These are phyloP conservation scores for Micrasema longulum DNA, from an alignment of 1,140 invertebrate genomes.

Conservation along the genomic window DNA sequence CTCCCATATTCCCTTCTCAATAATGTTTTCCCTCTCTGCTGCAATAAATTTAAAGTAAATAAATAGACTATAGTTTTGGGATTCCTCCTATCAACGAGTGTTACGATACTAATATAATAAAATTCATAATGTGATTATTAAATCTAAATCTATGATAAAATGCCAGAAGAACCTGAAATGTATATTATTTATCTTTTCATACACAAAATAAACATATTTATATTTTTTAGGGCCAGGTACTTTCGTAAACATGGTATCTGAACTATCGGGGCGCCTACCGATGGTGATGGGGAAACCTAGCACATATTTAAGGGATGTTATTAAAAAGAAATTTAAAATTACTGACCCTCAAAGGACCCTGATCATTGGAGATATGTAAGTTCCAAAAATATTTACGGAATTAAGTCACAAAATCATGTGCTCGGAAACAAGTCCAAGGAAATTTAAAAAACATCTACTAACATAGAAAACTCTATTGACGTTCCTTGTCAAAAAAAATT, in stretches of 20 bases:
- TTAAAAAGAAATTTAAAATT: conserved; percentile 56
- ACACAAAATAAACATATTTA: conserved; percentile 6
- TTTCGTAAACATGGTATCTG: conserved; percentile 60
- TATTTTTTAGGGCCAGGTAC: conserved; percentile 60
- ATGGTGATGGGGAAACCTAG: conserved; percentile 65
- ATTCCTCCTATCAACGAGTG: background rate
- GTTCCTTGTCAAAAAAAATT: too few relatives aligned
- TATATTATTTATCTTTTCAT: background rate
- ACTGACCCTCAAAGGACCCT: conserved; percentile 60
- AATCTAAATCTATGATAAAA: background rate
- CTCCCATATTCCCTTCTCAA: too few relatives aligned
- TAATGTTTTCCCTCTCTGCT: too few relatives aligned
- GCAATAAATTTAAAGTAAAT: too few relatives aligned
- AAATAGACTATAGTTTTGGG: background rate
- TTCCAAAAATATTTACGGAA: too few relatives aligned
- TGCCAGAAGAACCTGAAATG: background rate
- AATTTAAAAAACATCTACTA: too few relatives aligned
- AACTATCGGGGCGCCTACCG: conserved; percentile 58
- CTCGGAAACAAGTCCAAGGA: too few relatives aligned
- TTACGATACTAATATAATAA: background rate
- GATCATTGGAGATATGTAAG: conserved; percentile 68
- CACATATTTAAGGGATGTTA: conserved; percentile 55
- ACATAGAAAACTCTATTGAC: too few relatives aligned
- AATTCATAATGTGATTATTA: background rate
- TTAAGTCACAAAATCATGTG: too few relatives aligned